Conservation (phyloP, 2,113 vertebrate genomes). For the Pionites leucogaster region DNA sequence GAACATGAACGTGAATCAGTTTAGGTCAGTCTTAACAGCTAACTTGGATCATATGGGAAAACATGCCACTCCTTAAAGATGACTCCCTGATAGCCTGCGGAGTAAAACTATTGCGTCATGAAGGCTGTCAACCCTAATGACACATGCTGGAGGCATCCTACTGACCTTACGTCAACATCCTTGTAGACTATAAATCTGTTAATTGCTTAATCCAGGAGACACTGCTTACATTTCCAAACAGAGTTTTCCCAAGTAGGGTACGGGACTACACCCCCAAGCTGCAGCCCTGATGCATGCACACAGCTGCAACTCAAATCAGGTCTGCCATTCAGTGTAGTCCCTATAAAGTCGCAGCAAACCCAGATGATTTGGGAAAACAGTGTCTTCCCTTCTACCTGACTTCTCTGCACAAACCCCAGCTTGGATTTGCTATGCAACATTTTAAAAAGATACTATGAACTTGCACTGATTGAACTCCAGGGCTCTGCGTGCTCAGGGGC, state of each 20-base stretch:
- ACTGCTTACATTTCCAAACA: background rate
- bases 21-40: background rate
- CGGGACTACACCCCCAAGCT: accelerated
- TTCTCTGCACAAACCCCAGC: background rate
- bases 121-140: background rate
- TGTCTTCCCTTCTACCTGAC: background rate
- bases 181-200: background rate
- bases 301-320: accelerated
- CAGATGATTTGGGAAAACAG: background rate
- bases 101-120: background rate
- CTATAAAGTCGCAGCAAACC: background rate
- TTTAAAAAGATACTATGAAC: background rate
- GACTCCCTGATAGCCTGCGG: background rate
- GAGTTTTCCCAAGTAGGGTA: background rate
- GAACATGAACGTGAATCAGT: background rate
- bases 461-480: background rate
- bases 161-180: background rate
- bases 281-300: accelerated
- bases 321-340: too few relatives aligned
- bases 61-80: background rate
- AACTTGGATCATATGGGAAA: background rate
- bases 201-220: background rate
- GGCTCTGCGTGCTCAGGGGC: background rate
- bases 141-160: background rate
- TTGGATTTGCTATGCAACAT: background rate